Conservation (phyloP, 2,113 vertebrate genomes). For the Chamaea fasciata region DNA sequence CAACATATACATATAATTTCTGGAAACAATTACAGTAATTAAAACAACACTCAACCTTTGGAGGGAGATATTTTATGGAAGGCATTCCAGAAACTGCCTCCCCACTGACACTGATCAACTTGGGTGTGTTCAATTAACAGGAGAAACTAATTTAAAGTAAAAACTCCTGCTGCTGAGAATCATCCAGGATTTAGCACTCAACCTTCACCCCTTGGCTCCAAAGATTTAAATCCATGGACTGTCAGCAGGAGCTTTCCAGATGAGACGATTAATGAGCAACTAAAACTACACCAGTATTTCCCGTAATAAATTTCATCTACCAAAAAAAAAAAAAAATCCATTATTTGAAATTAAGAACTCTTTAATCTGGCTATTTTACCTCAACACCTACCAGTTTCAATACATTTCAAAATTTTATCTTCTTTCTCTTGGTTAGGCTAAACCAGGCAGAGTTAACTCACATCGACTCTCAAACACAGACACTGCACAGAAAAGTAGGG, state of each 20-base stretch:
- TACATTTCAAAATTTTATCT: background rate
- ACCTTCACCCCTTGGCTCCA: background rate
- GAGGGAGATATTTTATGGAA: background rate
- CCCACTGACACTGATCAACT: background rate
- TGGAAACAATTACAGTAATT: slow-evolving; percentile 45
- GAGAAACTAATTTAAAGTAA: slow-evolving; percentile 32
- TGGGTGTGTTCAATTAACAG: slow-evolving; percentile 19
- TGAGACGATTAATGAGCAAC: background rate
- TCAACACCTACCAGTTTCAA: background rate
- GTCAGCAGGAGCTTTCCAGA: slow-evolving; percentile 7
- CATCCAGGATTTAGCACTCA: background rate
- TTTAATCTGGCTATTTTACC: background rate
- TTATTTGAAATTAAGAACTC: background rate
- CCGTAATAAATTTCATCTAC: background rate
- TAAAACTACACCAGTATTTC: background rate
- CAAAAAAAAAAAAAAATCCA: background rate
- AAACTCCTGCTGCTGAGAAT: slow-evolving; percentile 18
- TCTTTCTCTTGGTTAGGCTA: background rate
- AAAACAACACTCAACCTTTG: background rate
- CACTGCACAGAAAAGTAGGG: background rate
- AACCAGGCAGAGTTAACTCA: background rate
- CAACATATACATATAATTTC: background rate
- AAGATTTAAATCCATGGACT: background rate
- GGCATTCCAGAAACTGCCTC: background rate
- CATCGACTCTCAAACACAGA: background rate